Percentiles rank a stretch among this genome's conserved stretches.
phyloP scores from a whole-genome alignment of 1,140 invertebrate species.

The Parasteatoda tepidariorum region DNA sequence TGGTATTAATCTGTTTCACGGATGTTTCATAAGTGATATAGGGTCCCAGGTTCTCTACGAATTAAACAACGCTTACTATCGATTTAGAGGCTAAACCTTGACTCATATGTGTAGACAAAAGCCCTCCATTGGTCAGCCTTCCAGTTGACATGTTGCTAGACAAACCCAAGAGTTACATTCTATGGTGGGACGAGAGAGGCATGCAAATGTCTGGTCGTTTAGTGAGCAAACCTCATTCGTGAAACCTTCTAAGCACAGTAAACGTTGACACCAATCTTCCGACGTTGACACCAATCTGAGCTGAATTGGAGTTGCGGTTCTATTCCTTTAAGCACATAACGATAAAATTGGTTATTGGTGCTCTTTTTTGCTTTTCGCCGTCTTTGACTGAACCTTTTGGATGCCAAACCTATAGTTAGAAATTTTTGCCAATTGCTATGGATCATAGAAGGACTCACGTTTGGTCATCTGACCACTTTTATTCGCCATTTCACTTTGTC shows the following conservation, averaged over 20 bases:
- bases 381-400: conserved; percentile 8
- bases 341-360: not conserved
- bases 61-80: not conserved
- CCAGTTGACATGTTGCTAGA: not conserved
- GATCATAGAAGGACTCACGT: not conserved
- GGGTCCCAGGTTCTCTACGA: not conserved
- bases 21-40: conserved; percentile 1
- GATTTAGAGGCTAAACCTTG: not conserved
- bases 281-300: conserved; percentile 6
- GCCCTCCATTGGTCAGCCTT: not conserved
- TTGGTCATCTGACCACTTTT: not conserved
- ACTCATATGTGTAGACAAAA: not conserved
- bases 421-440: conserved; percentile 11
- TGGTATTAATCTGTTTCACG: conserved; percentile 1
- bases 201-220: conserved; percentile 4
- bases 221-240: not conserved
- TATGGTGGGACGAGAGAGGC: not conserved
- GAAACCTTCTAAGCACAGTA: conserved; percentile 5
- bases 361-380: not conserved
- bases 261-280: conserved; percentile 12
- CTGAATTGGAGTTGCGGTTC: not conserved
- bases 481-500: not conserved
- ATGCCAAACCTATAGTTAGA: conserved; percentile 1
- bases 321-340: conserved; percentile 18
- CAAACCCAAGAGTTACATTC: not conserved